Evolutionary conservation across 2,888 invertebrate species (phyloP), one percentile per base, ranked within the genome.

Genomic region (Ochlodes sylvanus): DNA sequence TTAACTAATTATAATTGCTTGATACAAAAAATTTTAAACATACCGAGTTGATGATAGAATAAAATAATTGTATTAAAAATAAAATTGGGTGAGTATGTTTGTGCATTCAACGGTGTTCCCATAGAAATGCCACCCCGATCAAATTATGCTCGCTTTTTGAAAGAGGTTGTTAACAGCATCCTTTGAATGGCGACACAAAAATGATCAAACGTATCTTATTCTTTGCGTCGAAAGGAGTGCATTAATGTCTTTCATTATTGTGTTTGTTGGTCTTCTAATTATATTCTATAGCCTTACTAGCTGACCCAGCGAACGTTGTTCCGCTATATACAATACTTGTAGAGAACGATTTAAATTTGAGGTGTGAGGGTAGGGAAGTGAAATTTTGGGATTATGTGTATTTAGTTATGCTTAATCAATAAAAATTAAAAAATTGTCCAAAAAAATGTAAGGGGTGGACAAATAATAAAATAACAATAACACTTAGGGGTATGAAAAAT

Each of bases 101-200:
- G 73, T 76, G 80, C 81, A 84, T 87, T 86, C 81, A 84, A 81
- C 77, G 79, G 79, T 76, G 84, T 90, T 92, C 89, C 86, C 88
- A 91, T 90, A 92, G 90, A 91, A 91, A 89, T 77, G 82, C 81
- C 86, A 92, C 92, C 93, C 93, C 86, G 89, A 91, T 89, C 87
- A 90, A 91, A 92, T 92, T 92, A 92, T 93, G 79, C 88, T 87
- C 87, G 91, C 87, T 90, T 89, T 90, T 92, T 93, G 79, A 91
- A 84, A 88, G 84, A 85, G 84, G 89, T 91, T 93, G 93, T 93
- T 93, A 93, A 93, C 93, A 92, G 91, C 90, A 89, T 90, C 90
- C 88, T 81, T 87, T 92, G 85, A 91, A 92, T 88, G 77, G 87
- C 79, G 86, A 79, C 88, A 86, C 85, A 86, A 84, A 92, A 93